Evolutionary conservation across 1,140 invertebrate species (phyloP), one percentile per base, ranked within the genome.

Genomic region (Cepaea nemoralis): DNA sequence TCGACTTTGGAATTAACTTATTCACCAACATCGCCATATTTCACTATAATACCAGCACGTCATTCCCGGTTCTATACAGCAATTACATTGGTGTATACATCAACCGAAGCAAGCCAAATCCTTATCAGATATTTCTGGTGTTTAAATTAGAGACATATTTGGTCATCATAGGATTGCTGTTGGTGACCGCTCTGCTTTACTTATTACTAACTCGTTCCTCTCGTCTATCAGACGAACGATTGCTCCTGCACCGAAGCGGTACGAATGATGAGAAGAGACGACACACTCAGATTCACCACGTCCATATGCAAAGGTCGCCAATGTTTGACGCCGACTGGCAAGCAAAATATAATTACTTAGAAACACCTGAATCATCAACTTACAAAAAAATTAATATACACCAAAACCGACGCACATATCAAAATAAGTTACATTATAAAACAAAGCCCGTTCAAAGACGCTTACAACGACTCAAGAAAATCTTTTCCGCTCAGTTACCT

Each of bases 1-100:
- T 63, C 27, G 59, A 63, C n/a, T 63, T 63, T 63, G 59, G 59
- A 63, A 63, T 63, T 6, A 63, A 63, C 59, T 8, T 63, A 27
- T 63, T 31, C 27, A 63, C 59, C 5, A 63, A 63, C 16, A 63
- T 31, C 27, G 59, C 59, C 1, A 31, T 63, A 6, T 63, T 63
- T 63, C 59, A 63, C 1, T 63, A 63, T 27, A 31, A 63, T 27
- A 27, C 59, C 1, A 63, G n/a, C 6, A 63, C 27, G 16, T 63
- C 59, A 31, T 63, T 63, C 12, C 59, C 59, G 1, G 59, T 63
- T 2, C 5, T 63, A 5, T 63, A 63, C 16, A 63, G 16, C 27
- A 63, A 63, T 16, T 63, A 6, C 27, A 19, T 63, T 31, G 59
- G 59, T 0, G 59, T 31, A 0, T 63, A 63, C 59, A 63, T 63